Conservation (phyloP, 2,113 vertebrate genomes). For the Aplodontia rufa region DNA sequence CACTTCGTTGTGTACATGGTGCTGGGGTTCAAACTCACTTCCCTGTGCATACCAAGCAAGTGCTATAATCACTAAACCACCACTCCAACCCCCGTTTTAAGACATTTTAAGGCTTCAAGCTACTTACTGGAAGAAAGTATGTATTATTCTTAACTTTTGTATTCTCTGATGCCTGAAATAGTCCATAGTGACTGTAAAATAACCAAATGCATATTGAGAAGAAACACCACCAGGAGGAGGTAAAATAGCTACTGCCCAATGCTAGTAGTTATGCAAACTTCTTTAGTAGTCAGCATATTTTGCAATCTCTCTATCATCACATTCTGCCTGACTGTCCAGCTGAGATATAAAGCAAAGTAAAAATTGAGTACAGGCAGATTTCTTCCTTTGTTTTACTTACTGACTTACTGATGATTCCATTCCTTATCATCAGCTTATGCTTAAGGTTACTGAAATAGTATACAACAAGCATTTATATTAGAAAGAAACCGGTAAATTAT, state of each 20-base stretch:
- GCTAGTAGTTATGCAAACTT: neutral
- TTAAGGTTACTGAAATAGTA: neutral
- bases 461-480: neutral
- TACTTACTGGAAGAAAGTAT: neutral
- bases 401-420: neutral
- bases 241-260: neutral
- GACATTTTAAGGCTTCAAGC: neutral
- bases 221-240: neutral
- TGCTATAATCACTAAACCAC: too few species aligned
- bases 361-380: neutral
- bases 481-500: neutral
- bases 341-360: neutral
- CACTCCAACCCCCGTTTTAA: too few species aligned
- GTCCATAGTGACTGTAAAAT: neutral
- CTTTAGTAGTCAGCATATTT: neutral
- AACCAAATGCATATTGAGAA: neutral
- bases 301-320: neutral
- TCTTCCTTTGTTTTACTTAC: neutral
- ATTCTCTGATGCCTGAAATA: neutral
- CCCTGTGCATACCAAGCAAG: too few species aligned
- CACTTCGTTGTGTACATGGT: too few species aligned
- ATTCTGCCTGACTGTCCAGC: neutral
- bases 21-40: too few species aligned
- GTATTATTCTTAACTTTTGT: neutral
- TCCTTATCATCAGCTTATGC: constrained; percentile 1